Percentiles rank a stretch among this genome's conserved stretches.
phyloP scores from a whole-genome alignment of 2,797 vertebrate genomes.

The Nothura maculosa region DNA sequence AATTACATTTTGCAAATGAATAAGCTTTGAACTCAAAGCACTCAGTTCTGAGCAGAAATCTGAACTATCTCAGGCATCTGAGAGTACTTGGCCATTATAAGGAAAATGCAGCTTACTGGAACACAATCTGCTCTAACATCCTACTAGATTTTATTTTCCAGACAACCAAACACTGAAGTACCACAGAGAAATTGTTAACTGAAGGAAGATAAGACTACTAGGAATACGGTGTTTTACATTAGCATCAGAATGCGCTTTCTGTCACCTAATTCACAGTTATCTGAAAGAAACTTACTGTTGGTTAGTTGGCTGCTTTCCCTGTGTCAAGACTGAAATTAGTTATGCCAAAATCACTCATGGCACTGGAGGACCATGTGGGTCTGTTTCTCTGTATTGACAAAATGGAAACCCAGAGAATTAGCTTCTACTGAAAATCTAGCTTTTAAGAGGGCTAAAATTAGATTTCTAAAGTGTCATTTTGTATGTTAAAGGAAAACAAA shows the following conservation, averaged over 20 bases:
- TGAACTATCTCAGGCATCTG: not conserved
- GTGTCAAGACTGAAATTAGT: not conserved
- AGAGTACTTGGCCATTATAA: not conserved
- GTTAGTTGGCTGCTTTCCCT: not conserved
- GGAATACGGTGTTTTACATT: not conserved
- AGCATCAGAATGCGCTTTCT: not conserved
- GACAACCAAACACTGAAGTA: not conserved
- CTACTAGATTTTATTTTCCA: not conserved
- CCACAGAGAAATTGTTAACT: not conserved
- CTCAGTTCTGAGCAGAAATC: not conserved
- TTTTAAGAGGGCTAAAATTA: not conserved
- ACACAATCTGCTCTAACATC: not conserved
- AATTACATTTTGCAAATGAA: not conserved
- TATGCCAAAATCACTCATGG: not conserved
- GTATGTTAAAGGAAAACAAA: not conserved
- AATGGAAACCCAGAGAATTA: not conserved
- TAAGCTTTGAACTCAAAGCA: not conserved
- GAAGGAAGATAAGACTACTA: not conserved
- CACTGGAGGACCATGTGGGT: not conserved
- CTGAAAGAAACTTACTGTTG: not conserved
- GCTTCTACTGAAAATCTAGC: not conserved
- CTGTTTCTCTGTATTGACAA: not conserved
- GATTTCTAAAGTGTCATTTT: not conserved
- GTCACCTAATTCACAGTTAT: not conserved
- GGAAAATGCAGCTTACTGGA: not conserved